Conservation (phyloP, 2,888 invertebrate genomes). For the Lithophane semibrunnea region DNA sequence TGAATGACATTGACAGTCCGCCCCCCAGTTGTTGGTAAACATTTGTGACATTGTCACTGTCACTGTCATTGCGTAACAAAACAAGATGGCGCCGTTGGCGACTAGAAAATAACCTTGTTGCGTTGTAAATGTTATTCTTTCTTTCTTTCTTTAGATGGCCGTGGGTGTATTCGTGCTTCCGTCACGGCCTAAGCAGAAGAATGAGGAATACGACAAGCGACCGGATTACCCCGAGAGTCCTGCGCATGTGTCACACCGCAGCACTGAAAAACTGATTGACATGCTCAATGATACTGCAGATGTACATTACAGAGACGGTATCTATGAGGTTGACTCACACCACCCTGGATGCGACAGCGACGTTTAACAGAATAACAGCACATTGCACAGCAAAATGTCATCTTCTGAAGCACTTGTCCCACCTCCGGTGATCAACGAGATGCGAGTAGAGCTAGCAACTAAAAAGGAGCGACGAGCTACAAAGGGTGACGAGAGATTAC, state of each 20-base stretch:
- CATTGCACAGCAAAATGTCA: conserved; percentile 53
- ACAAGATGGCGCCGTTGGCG: too few species aligned
- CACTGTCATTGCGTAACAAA: too few species aligned
- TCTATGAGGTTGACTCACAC: conserved; percentile 78
- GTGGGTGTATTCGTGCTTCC: conserved; percentile 84
- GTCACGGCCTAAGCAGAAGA: conserved; percentile 78
- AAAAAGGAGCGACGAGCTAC: neutral
- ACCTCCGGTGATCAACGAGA: too few species aligned
- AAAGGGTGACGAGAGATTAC: neutral
- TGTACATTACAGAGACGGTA: conserved; percentile 78
- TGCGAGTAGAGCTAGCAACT: neutral
- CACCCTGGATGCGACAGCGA: conserved; percentile 76
- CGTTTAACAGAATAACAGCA: conserved; percentile 68
- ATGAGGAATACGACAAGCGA: conserved; percentile 78
- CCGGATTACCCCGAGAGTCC: conserved; percentile 87
- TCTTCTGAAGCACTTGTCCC: neutral
- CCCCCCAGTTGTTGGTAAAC: too few species aligned
- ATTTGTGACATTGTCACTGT: too few species aligned
- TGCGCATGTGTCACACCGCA: conserved; percentile 73
- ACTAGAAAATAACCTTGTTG: too few species aligned
- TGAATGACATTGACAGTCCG: too few species aligned
- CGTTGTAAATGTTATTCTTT: neutral
- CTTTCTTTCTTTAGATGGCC: conserved; percentile 57
- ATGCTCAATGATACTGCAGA: conserved; percentile 76
- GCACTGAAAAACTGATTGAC: conserved; percentile 80